phyloP scores from a whole-genome alignment of 1,140 invertebrate species.

The Mactra quadrangularis region DNA sequence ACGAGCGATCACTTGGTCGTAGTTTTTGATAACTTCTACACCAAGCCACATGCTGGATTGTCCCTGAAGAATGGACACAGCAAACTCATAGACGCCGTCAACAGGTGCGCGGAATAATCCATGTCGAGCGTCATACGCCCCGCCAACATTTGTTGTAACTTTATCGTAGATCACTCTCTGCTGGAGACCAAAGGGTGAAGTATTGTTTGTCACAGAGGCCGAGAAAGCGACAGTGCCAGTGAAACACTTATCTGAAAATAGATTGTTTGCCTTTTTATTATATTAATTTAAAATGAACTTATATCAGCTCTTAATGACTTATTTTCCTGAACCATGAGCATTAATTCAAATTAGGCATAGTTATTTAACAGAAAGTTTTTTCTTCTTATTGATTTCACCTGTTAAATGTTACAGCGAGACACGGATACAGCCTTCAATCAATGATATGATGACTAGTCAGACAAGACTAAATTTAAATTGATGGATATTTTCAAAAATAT shows the following conservation, averaged over 20 bases:
- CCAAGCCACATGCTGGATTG: constrained; percentile 46
- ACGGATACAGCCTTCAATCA: too few species aligned
- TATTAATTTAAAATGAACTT: too few species aligned
- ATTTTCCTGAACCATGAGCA: background rate
- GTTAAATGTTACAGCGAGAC: too few species aligned
- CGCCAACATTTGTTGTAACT: constrained; percentile 72
- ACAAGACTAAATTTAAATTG: too few species aligned
- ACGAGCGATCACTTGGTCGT: constrained; percentile 14
- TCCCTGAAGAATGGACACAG: constrained; percentile 46
- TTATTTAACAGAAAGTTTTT: too few species aligned
- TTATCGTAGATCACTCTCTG: constrained; percentile 71
- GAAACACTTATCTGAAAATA: constrained; percentile 23
- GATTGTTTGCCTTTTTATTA: too few species aligned
- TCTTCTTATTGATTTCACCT: too few species aligned
- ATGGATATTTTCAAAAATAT: too few species aligned
- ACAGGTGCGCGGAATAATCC: constrained; percentile 72
- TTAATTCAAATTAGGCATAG: too few species aligned
- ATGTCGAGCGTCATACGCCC: constrained; percentile 63
- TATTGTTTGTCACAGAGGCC: constrained; percentile 39
- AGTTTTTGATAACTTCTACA: constrained; percentile 33
- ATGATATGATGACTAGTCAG: too few species aligned
- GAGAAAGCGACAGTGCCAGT: constrained; percentile 49
- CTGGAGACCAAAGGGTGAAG: constrained; percentile 45
- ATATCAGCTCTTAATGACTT: too few species aligned
- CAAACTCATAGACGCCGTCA: constrained; percentile 71